phyloP scores from a whole-genome alignment of 2,888 invertebrate species.

The Melanotus villosus region DNA sequence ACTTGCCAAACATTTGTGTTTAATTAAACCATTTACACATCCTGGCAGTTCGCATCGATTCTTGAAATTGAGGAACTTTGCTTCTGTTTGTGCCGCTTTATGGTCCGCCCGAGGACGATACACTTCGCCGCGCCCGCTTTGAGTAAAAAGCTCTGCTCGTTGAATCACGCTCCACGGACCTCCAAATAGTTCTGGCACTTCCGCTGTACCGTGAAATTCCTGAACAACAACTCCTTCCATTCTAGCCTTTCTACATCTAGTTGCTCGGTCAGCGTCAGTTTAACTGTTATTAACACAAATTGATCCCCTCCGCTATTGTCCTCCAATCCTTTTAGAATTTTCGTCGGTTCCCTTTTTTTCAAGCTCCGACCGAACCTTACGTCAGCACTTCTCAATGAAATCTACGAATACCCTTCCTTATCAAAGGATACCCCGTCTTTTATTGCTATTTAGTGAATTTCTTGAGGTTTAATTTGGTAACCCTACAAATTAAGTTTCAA shows the following conservation, averaged over 20 bases:
- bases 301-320: constrained; percentile 32
- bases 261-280: constrained; percentile 45
- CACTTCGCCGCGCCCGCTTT: constrained; percentile 50
- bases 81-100: constrained; percentile 40
- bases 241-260: constrained; percentile 41
- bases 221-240: constrained; percentile 42
- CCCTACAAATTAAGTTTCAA: not conserved
- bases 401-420: constrained; percentile 25
- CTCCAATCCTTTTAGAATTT: constrained; percentile 34
- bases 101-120: constrained; percentile 45
- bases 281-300: constrained; percentile 41
- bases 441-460: constrained; percentile 8
- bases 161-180: constrained; percentile 52
- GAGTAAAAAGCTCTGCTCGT: constrained; percentile 49
- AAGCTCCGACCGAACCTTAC: constrained; percentile 9
- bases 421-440: constrained; percentile 18
- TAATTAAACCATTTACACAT: constrained; percentile 38
- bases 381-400: constrained; percentile 32
- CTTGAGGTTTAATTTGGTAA: not conserved
- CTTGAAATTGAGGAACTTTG: constrained; percentile 40
- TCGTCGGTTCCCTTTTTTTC: constrained; percentile 33
- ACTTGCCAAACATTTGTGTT: constrained; percentile 31
- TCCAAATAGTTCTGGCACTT: constrained; percentile 55
- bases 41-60: constrained; percentile 32
- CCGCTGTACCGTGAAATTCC: constrained; percentile 52